Evolutionary conservation across 2,797 vertebrate species (phyloP).

Genomic region (Acipenser ruthenus): DNA sequence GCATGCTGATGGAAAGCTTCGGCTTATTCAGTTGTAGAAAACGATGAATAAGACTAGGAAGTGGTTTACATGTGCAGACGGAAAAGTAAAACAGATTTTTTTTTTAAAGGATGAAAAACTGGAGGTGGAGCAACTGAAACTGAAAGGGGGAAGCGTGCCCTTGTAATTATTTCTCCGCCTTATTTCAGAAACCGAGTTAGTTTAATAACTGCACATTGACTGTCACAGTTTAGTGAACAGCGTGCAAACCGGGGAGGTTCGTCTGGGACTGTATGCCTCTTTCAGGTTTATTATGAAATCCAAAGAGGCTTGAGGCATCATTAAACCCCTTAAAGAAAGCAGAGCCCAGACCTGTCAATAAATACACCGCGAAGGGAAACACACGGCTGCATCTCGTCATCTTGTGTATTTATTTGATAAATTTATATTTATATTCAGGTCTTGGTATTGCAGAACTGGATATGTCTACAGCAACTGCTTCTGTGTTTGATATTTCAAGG

Average conservation of each 20-base stretch:
- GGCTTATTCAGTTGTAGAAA: too few relatives aligned
- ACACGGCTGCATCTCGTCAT: background rate
- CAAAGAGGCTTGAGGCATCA: conserved; percentile 21
- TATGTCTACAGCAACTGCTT: conserved; percentile 50
- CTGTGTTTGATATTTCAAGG: conserved; percentile 46
- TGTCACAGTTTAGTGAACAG: conserved; percentile 3
- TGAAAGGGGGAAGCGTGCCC: background rate
- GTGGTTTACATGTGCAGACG: too few relatives aligned
- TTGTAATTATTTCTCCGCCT: background rate
- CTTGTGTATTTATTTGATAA: background rate
- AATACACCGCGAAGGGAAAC: background rate
- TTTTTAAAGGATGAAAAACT: too few relatives aligned
- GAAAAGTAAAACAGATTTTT: too few relatives aligned
- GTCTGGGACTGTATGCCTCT: conserved; percentile 5
- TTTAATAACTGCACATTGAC: background rate
- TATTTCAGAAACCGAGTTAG: conserved; percentile 1
- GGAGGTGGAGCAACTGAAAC: background rate
- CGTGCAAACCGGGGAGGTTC: conserved; percentile 9
- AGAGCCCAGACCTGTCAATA: background rate
- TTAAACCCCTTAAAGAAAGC: conserved; percentile 17
- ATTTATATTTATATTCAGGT: background rate
- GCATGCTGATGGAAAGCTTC: too few relatives aligned
- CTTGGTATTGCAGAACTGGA: conserved; percentile 1
- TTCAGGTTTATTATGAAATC: conserved; percentile 9
- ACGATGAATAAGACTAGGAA: too few relatives aligned